Evolutionary conservation across 2,797 vertebrate genomes (phyloP), one percentile per base, ranked within the genome.

Genomic region (Pangasius sanitwongsei): DNA sequence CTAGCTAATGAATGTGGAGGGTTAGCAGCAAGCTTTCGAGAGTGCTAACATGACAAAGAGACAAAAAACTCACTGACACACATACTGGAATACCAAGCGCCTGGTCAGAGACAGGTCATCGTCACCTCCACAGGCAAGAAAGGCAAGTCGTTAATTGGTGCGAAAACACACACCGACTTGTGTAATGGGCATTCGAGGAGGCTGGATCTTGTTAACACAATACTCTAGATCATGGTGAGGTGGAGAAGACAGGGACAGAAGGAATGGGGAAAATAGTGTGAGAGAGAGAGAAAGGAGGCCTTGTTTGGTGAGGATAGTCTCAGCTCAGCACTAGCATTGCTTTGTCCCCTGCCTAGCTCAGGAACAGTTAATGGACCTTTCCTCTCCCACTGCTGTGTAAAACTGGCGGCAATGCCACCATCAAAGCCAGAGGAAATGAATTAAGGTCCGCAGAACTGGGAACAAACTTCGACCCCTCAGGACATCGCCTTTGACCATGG

Each of bases 111-210:
- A 95, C 94, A 94, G 91, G 93, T 92, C 94, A 94, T 94, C 88
- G 87, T 94, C 94, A 95, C 95, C 94, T 95, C 94, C 89, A 92
- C 91, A 87, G 92, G 93, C 93, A 92, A 91, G 93, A 93, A 95
- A 95, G 95, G 94, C 93, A 91, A 94, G 94, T 95, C 90, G 93
- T 95, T 96, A 96, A 95, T 95, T 95, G 94, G 95, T 96, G 95
- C 93, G 94, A 96, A 96, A 95, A 92, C 91, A 92, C 93, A 93
- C 93, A 90, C 70, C 86, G 90, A 91, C 88, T 90, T 85, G 90
- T 86, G 92, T 89, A 93, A 92, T 93, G 91, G 91, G 91, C 94
- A 92, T 93, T 94, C 88, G 89, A 90, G 86, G 90, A 92, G 94
- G 90, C 92, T 89, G 88, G 86, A 91, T 94, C 94, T 94, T 93